Percentiles rank a stretch among this genome's conserved stretches.
These are phyloP conservation scores for Morone saxatilis DNA, from an alignment of 2,113 vertebrate species.

Conservation along the genomic window DNA sequence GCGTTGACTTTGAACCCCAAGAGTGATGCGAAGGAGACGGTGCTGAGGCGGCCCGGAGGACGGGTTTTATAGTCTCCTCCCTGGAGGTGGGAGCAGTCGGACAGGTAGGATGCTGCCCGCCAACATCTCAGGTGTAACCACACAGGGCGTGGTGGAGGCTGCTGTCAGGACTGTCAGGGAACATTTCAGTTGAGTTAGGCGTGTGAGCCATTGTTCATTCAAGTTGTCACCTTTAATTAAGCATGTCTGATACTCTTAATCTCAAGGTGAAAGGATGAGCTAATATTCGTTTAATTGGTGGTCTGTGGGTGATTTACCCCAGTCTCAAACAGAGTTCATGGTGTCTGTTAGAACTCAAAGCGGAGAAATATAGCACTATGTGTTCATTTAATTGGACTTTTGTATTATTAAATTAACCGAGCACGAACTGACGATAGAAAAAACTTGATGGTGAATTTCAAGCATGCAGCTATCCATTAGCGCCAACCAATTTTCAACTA, in stretches of 20 bases:
- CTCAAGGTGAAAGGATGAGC: not conserved
- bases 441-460: too few species aligned
- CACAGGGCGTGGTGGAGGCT: conserved; percentile 36
- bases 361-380: not conserved
- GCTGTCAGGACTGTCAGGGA: conserved; percentile 22
- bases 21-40: conserved; percentile 33
- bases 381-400: not conserved
- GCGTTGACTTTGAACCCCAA: not conserved
- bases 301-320: not conserved
- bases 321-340: not conserved
- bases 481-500: too few species aligned
- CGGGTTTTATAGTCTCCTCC: conserved; percentile 53
- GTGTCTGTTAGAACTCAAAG: not conserved
- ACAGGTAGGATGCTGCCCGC: conserved; percentile 41
- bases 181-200: not conserved
- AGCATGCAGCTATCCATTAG: not conserved
- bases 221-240: conserved; percentile 1
- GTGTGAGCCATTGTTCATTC: not conserved
- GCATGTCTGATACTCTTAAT: not conserved
- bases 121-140: conserved; percentile 45
- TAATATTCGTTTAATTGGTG: not conserved
- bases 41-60: not conserved
- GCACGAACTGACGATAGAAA: not conserved
- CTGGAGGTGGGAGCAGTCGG: conserved; percentile 44
- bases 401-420: not conserved